Base-by-base conservation (phyloP, 2,888 invertebrate species). In the Heteromurus nitidus region DNA sequence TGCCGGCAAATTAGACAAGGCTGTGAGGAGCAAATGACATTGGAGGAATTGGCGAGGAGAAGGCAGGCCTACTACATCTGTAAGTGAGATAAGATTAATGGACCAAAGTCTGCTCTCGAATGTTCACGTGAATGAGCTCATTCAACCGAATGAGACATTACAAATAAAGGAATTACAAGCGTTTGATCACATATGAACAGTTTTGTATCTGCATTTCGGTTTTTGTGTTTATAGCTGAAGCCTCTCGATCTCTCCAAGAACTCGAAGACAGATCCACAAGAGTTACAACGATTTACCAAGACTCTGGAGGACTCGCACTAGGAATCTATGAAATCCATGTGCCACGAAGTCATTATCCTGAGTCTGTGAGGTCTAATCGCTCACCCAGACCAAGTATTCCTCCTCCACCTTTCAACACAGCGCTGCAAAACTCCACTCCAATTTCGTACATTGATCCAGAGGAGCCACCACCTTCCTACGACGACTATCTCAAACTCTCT, bases 391-490 rank as follows among this genome's bases (percentile, higher is more conserved):
- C 79, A 11, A 80, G 72, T 42, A 72, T 80, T 31, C 74, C 82
- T 44, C 85, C 85, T 0, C 85, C 85, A 11, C 82, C 85, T 1
- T 85, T 85, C 42, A 82, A 68, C 36, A 75, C 77, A 28, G 84
- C 84, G 11, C 31, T 85, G 13, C 83, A 85, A 80, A 82, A 82
- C 18, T 85, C 85, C 16, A 74, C 79, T 42, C 85, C 85, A 1
- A 80, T 84, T 42, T 80, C 77, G 18, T 74, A 85, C 58, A 50
- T 64, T 30, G 77, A 83, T 55, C 55, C 77, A 22, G 83, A 85
- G 24, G 85, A 86, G 28, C 84, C 85, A 11, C 86, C 86, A n/a
- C 86, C 86, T 11, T 77, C 82, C 18, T 86, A 86, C 30, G 84
- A 85, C 36, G 86, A 86, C 31, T 86, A 82, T 69, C 36, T 85